phyloP scores from a whole-genome alignment of 1,140 invertebrate genomes.

The Parapsyche elsis region DNA sequence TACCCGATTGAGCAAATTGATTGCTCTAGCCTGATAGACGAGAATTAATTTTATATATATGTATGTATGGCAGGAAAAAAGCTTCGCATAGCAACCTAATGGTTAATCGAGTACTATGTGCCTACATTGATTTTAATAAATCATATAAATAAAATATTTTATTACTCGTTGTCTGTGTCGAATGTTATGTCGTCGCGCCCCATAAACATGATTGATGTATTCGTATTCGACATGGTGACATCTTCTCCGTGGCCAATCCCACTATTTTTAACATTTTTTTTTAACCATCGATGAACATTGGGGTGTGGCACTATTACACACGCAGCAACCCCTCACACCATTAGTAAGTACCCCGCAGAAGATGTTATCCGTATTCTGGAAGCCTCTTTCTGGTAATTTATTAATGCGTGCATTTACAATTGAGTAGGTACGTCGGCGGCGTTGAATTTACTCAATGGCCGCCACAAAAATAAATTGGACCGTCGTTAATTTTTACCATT shows the following conservation, averaged over 20 bases:
- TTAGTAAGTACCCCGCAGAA: no score
- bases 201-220: neutral
- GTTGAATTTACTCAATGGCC: no score
- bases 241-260: slow-evolving; percentile 2
- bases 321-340: neutral
- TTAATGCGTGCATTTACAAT: no score
- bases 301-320: neutral
- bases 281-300: neutral
- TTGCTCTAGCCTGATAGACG: no score
- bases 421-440: no score
- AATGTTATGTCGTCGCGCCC: neutral
- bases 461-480: slow-evolving; percentile 6
- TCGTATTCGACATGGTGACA: slow-evolving; percentile 6
- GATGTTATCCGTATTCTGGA: no score
- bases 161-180: neutral
- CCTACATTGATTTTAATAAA: neutral
- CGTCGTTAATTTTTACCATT: slow-evolving; percentile 15
- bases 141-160: neutral
- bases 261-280: neutral
- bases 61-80: neutral
- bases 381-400: no score
- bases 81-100: neutral
- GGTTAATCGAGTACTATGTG: neutral
- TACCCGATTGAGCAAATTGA: no score
- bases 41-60: no score